Base-by-base conservation (phyloP, 2,113 vertebrate species). In the Rhabdomys dilectus region DNA sequence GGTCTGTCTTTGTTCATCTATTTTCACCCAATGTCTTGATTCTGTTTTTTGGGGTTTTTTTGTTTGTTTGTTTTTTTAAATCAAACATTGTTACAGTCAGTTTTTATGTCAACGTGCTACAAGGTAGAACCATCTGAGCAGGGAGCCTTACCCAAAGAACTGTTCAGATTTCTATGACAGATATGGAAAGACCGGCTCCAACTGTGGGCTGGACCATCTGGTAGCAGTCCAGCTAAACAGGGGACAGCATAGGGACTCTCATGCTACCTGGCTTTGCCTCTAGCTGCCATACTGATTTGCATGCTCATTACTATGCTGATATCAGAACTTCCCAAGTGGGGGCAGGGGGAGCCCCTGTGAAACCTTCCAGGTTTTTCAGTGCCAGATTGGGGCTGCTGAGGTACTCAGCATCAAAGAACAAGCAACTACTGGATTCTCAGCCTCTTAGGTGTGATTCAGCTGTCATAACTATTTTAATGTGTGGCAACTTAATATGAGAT, bases 21-120 rank as follows among this genome's bases (percentile, higher is more conserved):
- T 87, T 96, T 94, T 84, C 45, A 56, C 64, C 91, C 39, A 80
- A 42, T 62, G 87, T 64, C n/a, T 15, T n/a, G 70, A 12, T 75
- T 34, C 2, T 29, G 29, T 29, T 64, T 66, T 66, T 45, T 45
- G 45, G 45, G 45, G 45, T 45, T 45, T 45, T 45, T 45, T 45
- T 45, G 45, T 45, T 45, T 45, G 45, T 45, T 45, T 45, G 45
- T 45, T 66, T 73, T 73, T 77, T 42, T 29, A 29, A 66, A 76
- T 51, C 77, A 64, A 64, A 42, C 81, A 85, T 62, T 81, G 13
- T 82, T 58, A 58, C 24, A 36, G 36, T n/a, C 34, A 56, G 34
- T n/a, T 81, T 58, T 56, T 36, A 53, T 36, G 51, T 36, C 31
- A 80, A 48, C 7, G 31, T 78, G 76, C 29, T 29, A 78, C 45